Evolutionary conservation across 2,888 invertebrate species (phyloP).

Genomic region (Acanthosepion lycidas): DNA sequence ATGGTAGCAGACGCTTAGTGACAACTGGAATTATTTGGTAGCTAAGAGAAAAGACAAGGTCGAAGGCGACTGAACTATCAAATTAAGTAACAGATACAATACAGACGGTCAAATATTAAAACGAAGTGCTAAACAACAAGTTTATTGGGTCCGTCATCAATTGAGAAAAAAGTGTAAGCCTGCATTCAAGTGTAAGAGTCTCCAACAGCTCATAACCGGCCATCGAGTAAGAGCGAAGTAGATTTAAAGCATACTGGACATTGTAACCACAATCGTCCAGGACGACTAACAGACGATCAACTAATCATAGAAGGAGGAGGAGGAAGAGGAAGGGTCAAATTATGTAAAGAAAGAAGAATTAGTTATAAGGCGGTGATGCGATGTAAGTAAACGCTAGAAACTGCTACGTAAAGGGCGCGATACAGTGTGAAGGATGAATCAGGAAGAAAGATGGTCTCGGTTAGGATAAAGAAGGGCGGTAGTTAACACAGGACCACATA

Average conservation of each 20-base stretch:
- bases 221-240: background rate
- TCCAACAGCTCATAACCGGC: no score
- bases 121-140: background rate
- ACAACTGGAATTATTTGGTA: conserved; percentile 33
- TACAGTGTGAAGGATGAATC: background rate
- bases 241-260: background rate
- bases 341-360: conserved; percentile 33
- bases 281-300: background rate
- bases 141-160: conserved; percentile 12
- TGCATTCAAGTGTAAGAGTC: no score
- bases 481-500: background rate
- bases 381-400: conserved; percentile 11
- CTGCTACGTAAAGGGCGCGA: background rate
- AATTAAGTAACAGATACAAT: conserved; percentile 21
- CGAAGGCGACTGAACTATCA: conserved; percentile 18
- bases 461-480: background rate
- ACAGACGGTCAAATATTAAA: background rate
- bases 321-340: background rate
- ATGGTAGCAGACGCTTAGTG: conserved; percentile 33
- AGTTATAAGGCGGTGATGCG: conserved; percentile 8
- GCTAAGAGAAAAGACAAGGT: background rate
- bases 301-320: background rate
- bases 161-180: no score
- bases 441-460: background rate
- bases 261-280: background rate